These are phyloP conservation scores for Syritta pipiens DNA, from an alignment of 2,888 invertebrate species.

Conservation along the genomic window DNA sequence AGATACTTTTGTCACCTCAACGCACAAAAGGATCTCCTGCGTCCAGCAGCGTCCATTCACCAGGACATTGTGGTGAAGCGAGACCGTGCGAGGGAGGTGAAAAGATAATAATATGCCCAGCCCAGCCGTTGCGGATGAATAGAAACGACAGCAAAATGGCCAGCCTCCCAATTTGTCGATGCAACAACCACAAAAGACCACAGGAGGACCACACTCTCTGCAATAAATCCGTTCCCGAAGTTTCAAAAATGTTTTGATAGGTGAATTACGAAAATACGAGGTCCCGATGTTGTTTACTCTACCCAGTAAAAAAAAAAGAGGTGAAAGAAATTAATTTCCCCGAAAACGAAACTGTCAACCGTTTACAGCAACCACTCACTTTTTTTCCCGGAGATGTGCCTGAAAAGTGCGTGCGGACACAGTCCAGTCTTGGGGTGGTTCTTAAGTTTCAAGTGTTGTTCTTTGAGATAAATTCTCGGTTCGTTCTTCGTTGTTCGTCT, in stretches of 20 bases:
- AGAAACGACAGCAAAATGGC: conserved; percentile 24
- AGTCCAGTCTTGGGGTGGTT: conserved; percentile 32
- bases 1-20: conserved; percentile 57
- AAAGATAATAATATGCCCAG: conserved; percentile 60
- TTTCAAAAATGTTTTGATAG: conserved; percentile 60
- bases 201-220: conserved; percentile 14
- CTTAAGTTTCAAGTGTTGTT: conserved; percentile 62
- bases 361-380: neutral
- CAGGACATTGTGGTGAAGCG: conserved; percentile 1
- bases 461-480: conserved; percentile 59
- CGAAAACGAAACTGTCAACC: conserved; percentile 61
- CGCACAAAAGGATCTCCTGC: conserved; percentile 29
- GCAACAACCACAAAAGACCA: conserved; percentile 20
- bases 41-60: too few species aligned
- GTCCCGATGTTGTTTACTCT: conserved; percentile 67
- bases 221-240: conserved; percentile 46
- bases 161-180: conserved; percentile 62
- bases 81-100: conserved; percentile 27
- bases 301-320: conserved; percentile 55
- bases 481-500: too few species aligned
- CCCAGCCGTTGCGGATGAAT: conserved; percentile 15
- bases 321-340: conserved; percentile 66
- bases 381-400: neutral
- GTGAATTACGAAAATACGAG: conserved; percentile 66
- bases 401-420: conserved; percentile 30